phyloP scores from a whole-genome alignment of 2,113 vertebrate genomes.

The Myocastor coypus region DNA sequence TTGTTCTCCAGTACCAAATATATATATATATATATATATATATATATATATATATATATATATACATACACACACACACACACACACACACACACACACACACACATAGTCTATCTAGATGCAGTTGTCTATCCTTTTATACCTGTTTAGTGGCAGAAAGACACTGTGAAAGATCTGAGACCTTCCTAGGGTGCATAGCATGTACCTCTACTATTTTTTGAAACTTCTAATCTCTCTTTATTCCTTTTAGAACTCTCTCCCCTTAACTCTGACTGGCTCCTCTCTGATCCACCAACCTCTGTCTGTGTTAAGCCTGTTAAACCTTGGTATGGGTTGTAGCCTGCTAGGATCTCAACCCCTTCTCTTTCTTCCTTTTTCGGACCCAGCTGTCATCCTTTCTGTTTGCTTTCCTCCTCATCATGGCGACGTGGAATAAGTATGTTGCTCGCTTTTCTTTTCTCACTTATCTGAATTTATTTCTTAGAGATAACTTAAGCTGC shows the following conservation, averaged over 20 bases:
- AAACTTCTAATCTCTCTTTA: background rate
- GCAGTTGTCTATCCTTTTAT: background rate
- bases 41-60: too few species aligned
- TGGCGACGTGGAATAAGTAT: background rate
- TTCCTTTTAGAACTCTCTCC: background rate
- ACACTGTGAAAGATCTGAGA: background rate
- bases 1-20: too few species aligned
- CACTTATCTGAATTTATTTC: background rate
- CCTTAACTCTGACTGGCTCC: background rate
- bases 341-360: background rate
- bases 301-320: background rate
- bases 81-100: too few species aligned
- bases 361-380: background rate
- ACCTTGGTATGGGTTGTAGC: background rate
- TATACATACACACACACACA: too few species aligned
- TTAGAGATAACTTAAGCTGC: conserved; percentile 8
- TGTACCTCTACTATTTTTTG: background rate
- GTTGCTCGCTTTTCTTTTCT: background rate
- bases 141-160: background rate
- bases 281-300: background rate
- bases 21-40: too few species aligned
- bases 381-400: background rate
- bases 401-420: background rate
- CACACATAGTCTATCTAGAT: background rate
- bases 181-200: background rate